Evolutionary conservation across 2,113 vertebrate genomes (phyloP).

Genomic region (Nibea albiflora): DNA sequence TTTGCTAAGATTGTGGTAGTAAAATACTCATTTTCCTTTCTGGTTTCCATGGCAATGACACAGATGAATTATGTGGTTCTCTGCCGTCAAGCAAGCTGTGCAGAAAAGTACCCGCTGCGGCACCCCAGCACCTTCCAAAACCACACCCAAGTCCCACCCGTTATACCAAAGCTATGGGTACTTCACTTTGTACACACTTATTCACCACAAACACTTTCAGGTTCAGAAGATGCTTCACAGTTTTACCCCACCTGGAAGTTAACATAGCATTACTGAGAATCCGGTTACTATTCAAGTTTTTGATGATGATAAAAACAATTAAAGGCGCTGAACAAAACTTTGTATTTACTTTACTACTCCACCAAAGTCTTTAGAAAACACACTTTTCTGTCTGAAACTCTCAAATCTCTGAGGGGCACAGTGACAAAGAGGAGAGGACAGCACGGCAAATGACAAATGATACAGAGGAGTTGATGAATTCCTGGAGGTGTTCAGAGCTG

Average conservation of each 20-base stretch:
- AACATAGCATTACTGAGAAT: not conserved
- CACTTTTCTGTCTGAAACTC: slow-evolving; percentile 20
- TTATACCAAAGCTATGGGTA: slow-evolving; percentile 11
- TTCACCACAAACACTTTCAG: slow-evolving; percentile 27
- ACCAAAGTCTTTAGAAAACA: not conserved
- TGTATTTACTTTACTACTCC: not conserved
- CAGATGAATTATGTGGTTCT: slow-evolving; percentile 14
- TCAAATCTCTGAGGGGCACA: slow-evolving; percentile 6
- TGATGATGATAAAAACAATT: slow-evolving; percentile 4
- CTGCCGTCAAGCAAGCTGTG: slow-evolving; percentile 26
- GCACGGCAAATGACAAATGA: slow-evolving; percentile 28
- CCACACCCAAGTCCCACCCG: slow-evolving; percentile 35
- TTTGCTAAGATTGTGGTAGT: too few species aligned
- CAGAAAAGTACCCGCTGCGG: slow-evolving; percentile 1
- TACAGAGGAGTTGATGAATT: slow-evolving; percentile 20
- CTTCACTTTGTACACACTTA: slow-evolving; percentile 27
- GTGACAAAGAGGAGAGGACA: not conserved
- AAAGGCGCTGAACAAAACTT: slow-evolving; percentile 28
- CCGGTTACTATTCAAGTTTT: slow-evolving; percentile 8
- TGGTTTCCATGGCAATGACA: not conserved
- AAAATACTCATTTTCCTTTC: not conserved
- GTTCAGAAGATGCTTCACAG: not conserved
- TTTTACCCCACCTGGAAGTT: slow-evolving; percentile 18
- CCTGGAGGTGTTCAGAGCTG: slow-evolving; percentile 63
- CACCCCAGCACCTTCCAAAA: slow-evolving; percentile 37